Evolutionary conservation across 2,113 vertebrate species (phyloP).

Genomic region (Procavia capensis): DNA sequence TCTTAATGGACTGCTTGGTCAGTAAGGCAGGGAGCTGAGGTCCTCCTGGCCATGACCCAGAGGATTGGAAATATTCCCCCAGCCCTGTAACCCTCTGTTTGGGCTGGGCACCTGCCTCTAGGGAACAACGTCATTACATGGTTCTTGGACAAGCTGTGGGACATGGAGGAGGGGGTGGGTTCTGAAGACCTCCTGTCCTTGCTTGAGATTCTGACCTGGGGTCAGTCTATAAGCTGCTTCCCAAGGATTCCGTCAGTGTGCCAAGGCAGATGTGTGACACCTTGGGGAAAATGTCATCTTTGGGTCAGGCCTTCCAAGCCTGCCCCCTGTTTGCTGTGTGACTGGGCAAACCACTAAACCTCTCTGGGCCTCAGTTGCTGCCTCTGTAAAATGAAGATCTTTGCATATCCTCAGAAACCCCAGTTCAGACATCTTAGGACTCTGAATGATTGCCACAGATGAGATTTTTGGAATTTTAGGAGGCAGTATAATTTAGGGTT

Average conservation of each 20-base stretch:
- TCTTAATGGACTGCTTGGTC: not conserved
- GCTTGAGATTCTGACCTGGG: not conserved
- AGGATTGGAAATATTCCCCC: not conserved
- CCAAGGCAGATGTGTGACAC: not conserved
- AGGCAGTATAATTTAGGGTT: not conserved
- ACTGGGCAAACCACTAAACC: not conserved
- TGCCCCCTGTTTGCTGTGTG: conserved; percentile 17
- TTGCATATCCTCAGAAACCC: not conserved
- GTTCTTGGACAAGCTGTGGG: not conserved
- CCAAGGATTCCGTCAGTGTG: too few species aligned
- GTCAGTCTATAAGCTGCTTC: not conserved
- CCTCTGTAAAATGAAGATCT: conserved; percentile 13
- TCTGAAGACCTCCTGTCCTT: not conserved
- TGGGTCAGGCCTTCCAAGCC: not conserved
- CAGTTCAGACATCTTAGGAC: not conserved
- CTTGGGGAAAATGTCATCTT: not conserved
- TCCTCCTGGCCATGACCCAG: not conserved
- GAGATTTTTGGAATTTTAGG: not conserved
- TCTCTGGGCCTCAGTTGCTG: not conserved
- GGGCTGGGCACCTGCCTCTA: not conserved
- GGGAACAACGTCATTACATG: not conserved
- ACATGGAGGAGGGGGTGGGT: not conserved
- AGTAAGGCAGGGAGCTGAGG: not conserved
- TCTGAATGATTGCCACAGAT: not conserved
- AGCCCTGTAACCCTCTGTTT: not conserved